Base-by-base conservation (phyloP, 2,888 invertebrate species). In the Pseudolycoriella hygida region DNA sequence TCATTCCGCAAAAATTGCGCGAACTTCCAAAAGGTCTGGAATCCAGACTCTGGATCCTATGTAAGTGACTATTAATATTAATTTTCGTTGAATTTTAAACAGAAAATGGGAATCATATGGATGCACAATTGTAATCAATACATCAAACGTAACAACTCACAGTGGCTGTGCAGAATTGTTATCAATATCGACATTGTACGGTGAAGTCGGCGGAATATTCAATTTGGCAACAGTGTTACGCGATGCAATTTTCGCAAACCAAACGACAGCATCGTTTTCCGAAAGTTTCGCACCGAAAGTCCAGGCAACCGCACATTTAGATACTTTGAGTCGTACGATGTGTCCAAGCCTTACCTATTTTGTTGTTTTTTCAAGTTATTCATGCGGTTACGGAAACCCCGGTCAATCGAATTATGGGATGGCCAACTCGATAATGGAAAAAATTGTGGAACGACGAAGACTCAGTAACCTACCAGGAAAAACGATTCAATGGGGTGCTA, bases 401-500 rank as follows among this genome's bases (percentile, higher is more conserved):
- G 90, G 90, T 1, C 92, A 93, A 67, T 78, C 83, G 17, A 89
- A 87, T 67, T 92, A 92, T 60, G 92, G 88, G 20, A 80, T 83
- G 70, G 80, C 88, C 40, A 92, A 92, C 67, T 87, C 88, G 0
- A 73, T 82, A 4, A 87, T 90, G 87, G 89, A 92, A 62, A 72
- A 87, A 52, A 77, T 92, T 52, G 84, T 85, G 57, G 90, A 88
- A 61, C 66, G 69, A 55, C 73, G 88, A 51, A 69, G 68, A 55
- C 64, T 62, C 46, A 74, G 76, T 6, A 82, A 85, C 1, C 68
- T 79, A 1, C 85, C 87, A 1, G 90, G 73, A 0, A 62, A 87
- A 48, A 90, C 90, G 2, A 76, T 93, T 8, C 87, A 93, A 60
- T 93, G 92, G 90, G 92, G 92, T 32, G 90, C 89, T 31, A 74